These are phyloP conservation scores for Morpho deidamia DNA, from an alignment of 2,888 invertebrate genomes.

Conservation along the genomic window DNA sequence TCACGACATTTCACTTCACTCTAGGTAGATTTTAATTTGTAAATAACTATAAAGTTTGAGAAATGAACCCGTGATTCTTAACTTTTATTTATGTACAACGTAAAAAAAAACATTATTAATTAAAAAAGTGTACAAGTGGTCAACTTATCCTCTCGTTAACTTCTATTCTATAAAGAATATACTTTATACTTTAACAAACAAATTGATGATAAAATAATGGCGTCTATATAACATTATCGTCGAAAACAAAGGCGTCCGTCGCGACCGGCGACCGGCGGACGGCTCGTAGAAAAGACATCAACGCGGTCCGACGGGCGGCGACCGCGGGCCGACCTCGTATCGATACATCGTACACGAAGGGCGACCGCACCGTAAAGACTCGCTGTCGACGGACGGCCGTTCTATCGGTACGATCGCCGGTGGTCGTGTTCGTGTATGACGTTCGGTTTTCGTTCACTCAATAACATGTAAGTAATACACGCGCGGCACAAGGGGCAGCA, in stretches of 20 bases:
- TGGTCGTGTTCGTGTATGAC: background rate
- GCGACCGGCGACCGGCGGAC: background rate
- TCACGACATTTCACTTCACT: too few relatives aligned
- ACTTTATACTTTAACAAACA: background rate
- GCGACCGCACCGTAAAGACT: background rate
- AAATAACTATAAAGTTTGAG: too few relatives aligned
- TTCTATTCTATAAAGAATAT: background rate
- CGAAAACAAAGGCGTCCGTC: background rate
- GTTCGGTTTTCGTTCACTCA: background rate
- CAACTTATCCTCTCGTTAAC: background rate
- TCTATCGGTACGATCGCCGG: background rate
- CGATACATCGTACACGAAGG: background rate
- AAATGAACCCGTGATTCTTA: too few relatives aligned
- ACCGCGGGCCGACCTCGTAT: background rate
- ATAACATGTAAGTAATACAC: background rate
- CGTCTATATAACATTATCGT: background rate
- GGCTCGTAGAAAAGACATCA: background rate
- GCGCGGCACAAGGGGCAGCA: slow-evolving; percentile 10
- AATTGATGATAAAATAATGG: background rate
- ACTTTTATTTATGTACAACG: too few relatives aligned
- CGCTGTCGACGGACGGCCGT: background rate
- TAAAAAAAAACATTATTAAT: too few relatives aligned
- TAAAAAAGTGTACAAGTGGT: too few relatives aligned
- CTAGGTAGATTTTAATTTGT: too few relatives aligned
- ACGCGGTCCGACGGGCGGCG: background rate